Evolutionary conservation across 2,113 vertebrate species (phyloP), one percentile per base, ranked within the genome.

Genomic region (Chinchilla lanigera): DNA sequence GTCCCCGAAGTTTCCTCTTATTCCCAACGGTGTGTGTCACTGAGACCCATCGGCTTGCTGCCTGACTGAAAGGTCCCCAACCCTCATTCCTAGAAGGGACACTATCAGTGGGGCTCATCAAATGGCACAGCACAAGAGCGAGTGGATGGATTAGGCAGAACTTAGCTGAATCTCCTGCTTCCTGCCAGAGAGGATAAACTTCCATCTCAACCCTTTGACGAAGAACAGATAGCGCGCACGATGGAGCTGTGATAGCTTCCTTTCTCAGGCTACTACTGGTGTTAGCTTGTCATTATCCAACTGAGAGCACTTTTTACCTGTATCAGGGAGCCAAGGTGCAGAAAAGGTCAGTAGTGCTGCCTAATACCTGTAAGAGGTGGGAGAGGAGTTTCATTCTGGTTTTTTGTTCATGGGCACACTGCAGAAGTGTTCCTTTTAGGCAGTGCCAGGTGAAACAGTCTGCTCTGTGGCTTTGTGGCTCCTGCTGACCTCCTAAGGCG

Each of bases 61-160:
- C 69, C 30, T 96, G 90, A 94, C 73, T 47, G 96, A 89, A 98
- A 87, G 89, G 8, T 54, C 71, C 60, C 89, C 78, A 91, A 77
- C 24, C 60, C 92, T 95, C 97, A 87, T 87, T 95, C 81, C 95
- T 97, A 84, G 85, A 90, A 95, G 14, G 33, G 67, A 96, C 89
- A 65, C 65, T 97, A 97, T 98, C 97, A 93, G 69, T 63, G 50
- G 28, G 44, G 71, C 86, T 77, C 86, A 97, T 96, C 96, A 97
- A 95, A 96, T 71, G 61, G 78, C 8, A 81, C 0, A 75, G 91
- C 88, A 92, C 81, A 88, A 96, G 81, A 95, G 85, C 92, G 88
- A 93, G 75, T 19, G 89, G 77, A 90, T 54, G 88, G 96, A 97
- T 95, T 73, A 95, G 84, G 94, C 33, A 73, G 77, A 73, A 88